Base-by-base conservation (phyloP, 2,888 invertebrate species). In the Mesorhabditis spiculigera region DNA sequence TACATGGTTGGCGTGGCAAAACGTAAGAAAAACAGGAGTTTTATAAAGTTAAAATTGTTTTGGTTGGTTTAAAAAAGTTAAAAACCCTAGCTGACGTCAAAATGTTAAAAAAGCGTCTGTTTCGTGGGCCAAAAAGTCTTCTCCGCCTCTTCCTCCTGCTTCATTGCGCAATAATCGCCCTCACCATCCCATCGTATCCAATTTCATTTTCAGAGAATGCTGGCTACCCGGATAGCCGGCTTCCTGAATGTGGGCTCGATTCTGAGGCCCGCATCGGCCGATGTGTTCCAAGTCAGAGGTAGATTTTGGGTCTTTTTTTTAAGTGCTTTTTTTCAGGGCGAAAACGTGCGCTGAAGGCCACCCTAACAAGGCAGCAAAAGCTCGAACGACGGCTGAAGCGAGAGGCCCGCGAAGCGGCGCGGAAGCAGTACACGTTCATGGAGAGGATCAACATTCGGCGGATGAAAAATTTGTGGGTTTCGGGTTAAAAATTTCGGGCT, bases 341-440 rank as follows among this genome's bases (percentile, higher is more conserved):
- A 42, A 84, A 84, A 72, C 75, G 84, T 69, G 80, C 78, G 5
- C 67, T 82, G 73, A 84, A 84, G 70, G 77, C 78, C 65, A 79
- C 79, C 2, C 69, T 84, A 43, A 79, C 78, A 6, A 71, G 82
- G 8, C 79, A 78, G 64, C 80, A 84, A 69, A 80, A 76, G 68
- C 71, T 83, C 45, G 79, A 79, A 42, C 73, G 83, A 61, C 73
- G 83, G 64, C 66, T 81, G 69, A 81, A 82, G 68, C 75, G 83
- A 61, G 84, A 84, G 66, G 84, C 80, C 65, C 79, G 77, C 64
- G 82, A 82, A 65, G 84, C 84, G 10, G 82, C 81, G 5, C 76
- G 81, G 50, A 84, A 84, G 74, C 83, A 83, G 69, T 83, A 80
- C 71, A 76, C 73, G 4, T 83, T 82, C 68, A 84, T 83, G 83